phyloP scores from a whole-genome alignment of 2,797 vertebrate species.

The Danio tinwini region DNA sequence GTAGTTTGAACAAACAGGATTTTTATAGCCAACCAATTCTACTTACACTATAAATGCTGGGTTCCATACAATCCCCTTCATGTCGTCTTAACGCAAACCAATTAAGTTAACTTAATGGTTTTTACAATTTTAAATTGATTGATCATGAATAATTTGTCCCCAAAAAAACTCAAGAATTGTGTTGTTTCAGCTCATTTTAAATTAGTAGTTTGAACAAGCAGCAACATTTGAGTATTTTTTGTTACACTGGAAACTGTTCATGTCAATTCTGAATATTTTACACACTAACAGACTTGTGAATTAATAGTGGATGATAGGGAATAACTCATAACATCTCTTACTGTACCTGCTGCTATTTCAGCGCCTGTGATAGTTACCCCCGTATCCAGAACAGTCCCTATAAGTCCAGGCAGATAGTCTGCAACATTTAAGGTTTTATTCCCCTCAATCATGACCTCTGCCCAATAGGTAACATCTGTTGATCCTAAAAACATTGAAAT shows the following conservation, averaged over 20 bases:
- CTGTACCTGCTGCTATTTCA: constrained; percentile 54
- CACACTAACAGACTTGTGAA: neutral
- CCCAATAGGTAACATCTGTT: constrained; percentile 34
- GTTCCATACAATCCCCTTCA: no score
- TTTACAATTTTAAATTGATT: no score
- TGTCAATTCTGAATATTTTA: neutral
- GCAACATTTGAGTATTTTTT: neutral
- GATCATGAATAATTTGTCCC: no score
- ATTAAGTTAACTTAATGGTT: no score
- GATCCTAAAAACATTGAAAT: constrained; percentile 24
- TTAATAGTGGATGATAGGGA: neutral
- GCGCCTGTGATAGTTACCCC: constrained; percentile 44
- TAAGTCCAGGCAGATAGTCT: constrained; percentile 17
- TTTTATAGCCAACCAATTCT: no score
- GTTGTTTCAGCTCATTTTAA: no score
- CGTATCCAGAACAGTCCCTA: neutral
- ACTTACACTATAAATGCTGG: no score
- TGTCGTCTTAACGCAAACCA: no score
- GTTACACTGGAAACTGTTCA: neutral
- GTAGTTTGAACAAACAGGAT: no score
- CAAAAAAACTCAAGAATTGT: no score
- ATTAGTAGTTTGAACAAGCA: no score
- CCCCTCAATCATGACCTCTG: constrained; percentile 61
- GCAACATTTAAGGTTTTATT: constrained; percentile 56
- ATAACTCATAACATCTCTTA: constrained; percentile 13